Evolutionary conservation across 2,113 vertebrate species (phyloP), one percentile per base, ranked within the genome.

Genomic region (Scolopax mira): DNA sequence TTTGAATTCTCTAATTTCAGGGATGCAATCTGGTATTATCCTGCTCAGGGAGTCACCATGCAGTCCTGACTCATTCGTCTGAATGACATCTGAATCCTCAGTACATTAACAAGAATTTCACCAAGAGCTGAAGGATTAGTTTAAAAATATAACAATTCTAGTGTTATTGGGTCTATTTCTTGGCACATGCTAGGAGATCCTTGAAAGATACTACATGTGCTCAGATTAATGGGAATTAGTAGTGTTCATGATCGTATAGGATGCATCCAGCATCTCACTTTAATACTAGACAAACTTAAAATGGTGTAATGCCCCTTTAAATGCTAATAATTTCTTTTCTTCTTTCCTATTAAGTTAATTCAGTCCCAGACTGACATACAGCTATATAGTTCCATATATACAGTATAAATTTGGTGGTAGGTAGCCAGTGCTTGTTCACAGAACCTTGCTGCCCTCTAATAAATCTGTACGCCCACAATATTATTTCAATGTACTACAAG

Each of bases 351-450:
- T 94, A 90, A 94, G 42, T 95, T 87, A 95, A 25, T 90, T 96
- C 96, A 97, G 97, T 97, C 91, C 96, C 97, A 97, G 97, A 97
- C 97, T 97, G 96, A 28, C 33, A 51, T 22, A 64, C 37, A 93
- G 37, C 39, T 87, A 44, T 75, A 6, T 10, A 55, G 24, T 65
- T 80, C 71, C 67, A 71, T 79, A 91, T 54, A 92, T 67, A 96
- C 82, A 96, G 7, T 69, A 87, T 44, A 90, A 8, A 74, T 73
- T 93, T 93, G 83, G 62, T 90, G 49, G 72, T 75, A 93, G 87
- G 49, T 85, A 95, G 81, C 72, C 84, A 80, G 86, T 90, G 93
- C 75, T 88, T 95, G 84, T 97, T 98, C 97, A 96, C 70, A 95
- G 98, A 98, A 97, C 88, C 89, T 96, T 93, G 71, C 85, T 96